phyloP scores from a whole-genome alignment of 1,140 invertebrate species.

The Teleogryllus occipitalis region DNA sequence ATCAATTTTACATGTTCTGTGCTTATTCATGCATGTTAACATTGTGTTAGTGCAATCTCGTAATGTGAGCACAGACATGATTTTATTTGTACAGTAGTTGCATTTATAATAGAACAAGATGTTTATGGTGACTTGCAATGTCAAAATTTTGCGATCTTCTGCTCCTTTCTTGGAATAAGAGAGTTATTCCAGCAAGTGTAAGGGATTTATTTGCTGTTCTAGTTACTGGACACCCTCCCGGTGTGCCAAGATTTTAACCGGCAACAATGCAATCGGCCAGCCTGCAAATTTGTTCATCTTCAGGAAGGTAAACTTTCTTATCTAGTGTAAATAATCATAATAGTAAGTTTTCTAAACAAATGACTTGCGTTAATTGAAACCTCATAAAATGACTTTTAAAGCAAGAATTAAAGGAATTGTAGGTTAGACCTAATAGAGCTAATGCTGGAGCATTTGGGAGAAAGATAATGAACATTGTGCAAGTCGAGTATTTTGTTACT shows the following conservation, averaged over 20 bases:
- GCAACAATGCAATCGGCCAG: slow-evolving; percentile 85
- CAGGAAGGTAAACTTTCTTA: slow-evolving; percentile 65
- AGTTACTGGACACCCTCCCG: slow-evolving; percentile 99
- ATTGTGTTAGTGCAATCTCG: background rate
- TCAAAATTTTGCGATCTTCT: background rate
- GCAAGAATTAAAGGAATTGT: background rate
- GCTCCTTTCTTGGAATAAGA: background rate
- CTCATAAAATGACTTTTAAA: background rate
- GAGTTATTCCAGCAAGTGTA: background rate
- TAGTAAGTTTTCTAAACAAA: background rate
- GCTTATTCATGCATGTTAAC: background rate
- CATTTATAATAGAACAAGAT: background rate
- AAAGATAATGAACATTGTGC: too few species aligned
- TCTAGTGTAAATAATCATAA: background rate
- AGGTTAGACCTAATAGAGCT: background rate
- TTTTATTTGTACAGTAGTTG: background rate
- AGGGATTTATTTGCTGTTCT: slow-evolving; percentile 41
- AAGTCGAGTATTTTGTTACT: too few species aligned
- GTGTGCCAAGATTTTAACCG: slow-evolving; percentile 99
- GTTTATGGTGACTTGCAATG: background rate
- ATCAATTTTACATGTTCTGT: background rate
- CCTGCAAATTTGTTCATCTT: slow-evolving; percentile 93
- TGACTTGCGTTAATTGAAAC: background rate
- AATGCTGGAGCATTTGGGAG: too few species aligned
- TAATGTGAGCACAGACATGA: background rate